Base-by-base conservation (phyloP, 2,797 vertebrate species). In the Myiotriccus ornatus region DNA sequence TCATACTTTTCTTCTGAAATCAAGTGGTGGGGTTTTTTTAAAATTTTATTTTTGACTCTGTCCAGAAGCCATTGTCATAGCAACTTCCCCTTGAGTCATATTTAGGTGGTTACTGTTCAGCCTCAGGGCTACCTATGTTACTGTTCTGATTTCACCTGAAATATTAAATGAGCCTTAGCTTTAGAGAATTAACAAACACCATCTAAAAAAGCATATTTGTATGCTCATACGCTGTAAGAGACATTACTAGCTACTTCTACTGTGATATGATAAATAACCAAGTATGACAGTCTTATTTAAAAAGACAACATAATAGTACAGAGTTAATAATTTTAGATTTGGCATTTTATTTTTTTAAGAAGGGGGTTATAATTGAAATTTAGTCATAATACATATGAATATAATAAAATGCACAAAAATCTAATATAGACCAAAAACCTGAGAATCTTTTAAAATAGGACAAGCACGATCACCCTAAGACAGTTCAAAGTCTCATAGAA, bases 11-110 rank as follows among this genome's bases (percentile, higher is more conserved):
- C 32, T 64, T 81, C 65, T 80, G 76, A 75, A 44, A 68, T 76
- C 28, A 71, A 86, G 35, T 12, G 13, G 1, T 25, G 6, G 3
- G 1, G 1, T 52, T 18, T 27, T 32, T 27, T 27, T 17, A 43
- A 12, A 52, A 52, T 74, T 68, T 65, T 15, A 43, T 81, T 68
- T 89, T 89, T 79, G 7, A 27, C 22, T 82, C 37, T 57, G 7
- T 82, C 90, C 75, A 46, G 75, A 89, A 91, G 30, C 67, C 56
- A 93, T 85, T 93, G 91, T 86, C 85, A 87, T 88, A 90, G 80
- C 89, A 96, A 74, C 89, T 91, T 93, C 23, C 59, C 67, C 75
- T 76, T 64, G 32, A 79, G 70, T 56, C 3, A 0, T 84, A 56
- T 89, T 87, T 79, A 83, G 43, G 37, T 53, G 22, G 57, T 53